These are phyloP conservation scores for Phaetusa simplex DNA, from an alignment of 2,113 vertebrate genomes.

Conservation along the genomic window DNA sequence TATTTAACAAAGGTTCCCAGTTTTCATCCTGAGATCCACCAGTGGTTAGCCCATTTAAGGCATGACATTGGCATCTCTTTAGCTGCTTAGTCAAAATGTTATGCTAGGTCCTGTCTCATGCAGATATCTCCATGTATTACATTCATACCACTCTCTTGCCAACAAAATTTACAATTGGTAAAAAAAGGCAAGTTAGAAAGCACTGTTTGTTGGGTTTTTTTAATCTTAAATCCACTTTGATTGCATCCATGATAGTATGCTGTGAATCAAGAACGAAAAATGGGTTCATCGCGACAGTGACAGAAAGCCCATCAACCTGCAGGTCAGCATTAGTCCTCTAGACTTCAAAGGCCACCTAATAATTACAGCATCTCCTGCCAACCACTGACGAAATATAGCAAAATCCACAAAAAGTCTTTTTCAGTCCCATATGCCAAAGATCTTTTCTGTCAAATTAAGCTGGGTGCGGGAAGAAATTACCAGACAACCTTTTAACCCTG, in stretches of 20 bases:
- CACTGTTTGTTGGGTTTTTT: neutral
- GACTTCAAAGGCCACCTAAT: neutral
- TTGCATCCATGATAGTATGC: neutral
- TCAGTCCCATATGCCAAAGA: neutral
- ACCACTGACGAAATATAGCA: neutral
- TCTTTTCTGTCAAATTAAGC: neutral
- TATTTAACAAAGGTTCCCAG: neutral
- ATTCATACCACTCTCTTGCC: neutral
- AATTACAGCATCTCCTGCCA: neutral
- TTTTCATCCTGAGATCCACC: neutral
- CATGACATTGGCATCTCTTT: neutral
- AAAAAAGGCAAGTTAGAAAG: neutral
- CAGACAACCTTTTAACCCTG: neutral
- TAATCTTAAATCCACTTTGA: neutral
- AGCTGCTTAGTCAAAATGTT: neutral
- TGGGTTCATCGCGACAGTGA: neutral
- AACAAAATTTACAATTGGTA: neutral
- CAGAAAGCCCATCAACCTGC: neutral
- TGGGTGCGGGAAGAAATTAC: neutral
- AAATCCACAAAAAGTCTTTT: neutral
- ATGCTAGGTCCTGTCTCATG: neutral
- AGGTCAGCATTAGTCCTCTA: neutral
- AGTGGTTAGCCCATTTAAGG: neutral
- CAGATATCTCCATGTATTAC: neutral
- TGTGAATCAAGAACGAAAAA: neutral